Evolutionary conservation across 2,888 invertebrate genomes (phyloP), one percentile per base, ranked within the genome.

Genomic region (Chymomyza procnemis): DNA sequence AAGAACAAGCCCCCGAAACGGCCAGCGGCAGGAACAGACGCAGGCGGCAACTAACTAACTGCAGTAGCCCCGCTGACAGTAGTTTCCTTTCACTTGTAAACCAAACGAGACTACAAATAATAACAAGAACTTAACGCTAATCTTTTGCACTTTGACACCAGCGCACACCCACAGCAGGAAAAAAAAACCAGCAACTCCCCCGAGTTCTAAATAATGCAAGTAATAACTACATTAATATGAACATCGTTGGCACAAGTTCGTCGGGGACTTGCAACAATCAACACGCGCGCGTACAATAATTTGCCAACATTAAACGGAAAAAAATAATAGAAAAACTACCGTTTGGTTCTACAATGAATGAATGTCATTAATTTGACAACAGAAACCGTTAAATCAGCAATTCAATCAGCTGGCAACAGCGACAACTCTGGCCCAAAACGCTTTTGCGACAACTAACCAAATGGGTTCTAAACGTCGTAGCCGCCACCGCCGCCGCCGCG

Each of bases 311-410:
- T 57, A 78, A 78, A n/a, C n/a, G n/a, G n/a, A 64, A 64, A 76
- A 70, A 74, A 26, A 79, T 72, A 78, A 80, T 85, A 87, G 83
- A 85, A 85, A 84, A 76, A 26, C 79, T 86, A 73, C 81, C 82
- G 71, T 61, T 64, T 47, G 82, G 74, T 57, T 74, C 69, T 76
- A 76, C 75, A 87, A 79, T 87, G 88, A 88, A 88, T 87, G 88
- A 88, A 88, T 88, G 87, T 81, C 89, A 88, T 88, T 88, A 88
- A 88, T 88, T 88, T 88, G 88, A 88, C 83, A 87, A 84, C 86
- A 82, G 83, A 76, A 84, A 84, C 80, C 85, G 83, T 84, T 84
- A 84, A 84, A 85, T 87, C 83, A 84, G 85, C 85, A 87, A 87
- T 85, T 87, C 83, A 82, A 84, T 82, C 87, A 87, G 82, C 71